Conservation (phyloP, 2,797 vertebrate genomes). For the Rhinatrema bivittatum region DNA sequence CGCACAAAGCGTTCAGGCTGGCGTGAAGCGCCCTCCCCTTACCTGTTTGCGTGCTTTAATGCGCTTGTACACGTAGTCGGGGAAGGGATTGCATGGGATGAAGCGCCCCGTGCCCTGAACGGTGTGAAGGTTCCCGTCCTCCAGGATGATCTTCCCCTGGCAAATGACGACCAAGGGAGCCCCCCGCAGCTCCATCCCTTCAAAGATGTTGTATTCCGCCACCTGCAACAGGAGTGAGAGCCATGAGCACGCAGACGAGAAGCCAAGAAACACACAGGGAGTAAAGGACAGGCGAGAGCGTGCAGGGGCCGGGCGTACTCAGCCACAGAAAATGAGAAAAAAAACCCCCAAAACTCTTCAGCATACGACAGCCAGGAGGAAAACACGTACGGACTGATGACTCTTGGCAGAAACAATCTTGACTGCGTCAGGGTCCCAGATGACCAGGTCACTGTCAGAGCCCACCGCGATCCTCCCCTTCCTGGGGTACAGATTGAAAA, state of each 20-base stretch:
- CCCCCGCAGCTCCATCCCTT: constrained; percentile 91
- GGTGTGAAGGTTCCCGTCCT: constrained; percentile 82
- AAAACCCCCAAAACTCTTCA: no score
- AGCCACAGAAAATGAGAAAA: neutral
- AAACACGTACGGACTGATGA: constrained; percentile 80
- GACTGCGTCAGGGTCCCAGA: constrained; percentile 90
- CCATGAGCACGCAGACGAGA: neutral
- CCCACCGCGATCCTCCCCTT: constrained; percentile 92
- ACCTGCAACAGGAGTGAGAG: constrained; percentile 42
- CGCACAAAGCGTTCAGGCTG: no score
- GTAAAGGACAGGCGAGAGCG: fast-evolving
- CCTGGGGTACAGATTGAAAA: constrained; percentile 93
- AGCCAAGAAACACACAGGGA: neutral
- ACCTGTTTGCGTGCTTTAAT: constrained; percentile 96
- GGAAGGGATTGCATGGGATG: constrained; percentile 81
- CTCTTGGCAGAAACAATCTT: constrained; percentile 91
- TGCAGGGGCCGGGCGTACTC: no score
- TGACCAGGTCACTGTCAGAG: constrained; percentile 89
- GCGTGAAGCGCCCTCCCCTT: no score
- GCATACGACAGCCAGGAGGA: no score
- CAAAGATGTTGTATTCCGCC: constrained; percentile 93
- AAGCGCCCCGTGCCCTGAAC: constrained; percentile 83
- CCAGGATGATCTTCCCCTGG: constrained; percentile 91
- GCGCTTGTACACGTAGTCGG: constrained; percentile 93
- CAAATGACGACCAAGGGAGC: constrained; percentile 85